Base-by-base conservation (phyloP, 2,113 vertebrate genomes). In the Aptenodytes forsteri region DNA sequence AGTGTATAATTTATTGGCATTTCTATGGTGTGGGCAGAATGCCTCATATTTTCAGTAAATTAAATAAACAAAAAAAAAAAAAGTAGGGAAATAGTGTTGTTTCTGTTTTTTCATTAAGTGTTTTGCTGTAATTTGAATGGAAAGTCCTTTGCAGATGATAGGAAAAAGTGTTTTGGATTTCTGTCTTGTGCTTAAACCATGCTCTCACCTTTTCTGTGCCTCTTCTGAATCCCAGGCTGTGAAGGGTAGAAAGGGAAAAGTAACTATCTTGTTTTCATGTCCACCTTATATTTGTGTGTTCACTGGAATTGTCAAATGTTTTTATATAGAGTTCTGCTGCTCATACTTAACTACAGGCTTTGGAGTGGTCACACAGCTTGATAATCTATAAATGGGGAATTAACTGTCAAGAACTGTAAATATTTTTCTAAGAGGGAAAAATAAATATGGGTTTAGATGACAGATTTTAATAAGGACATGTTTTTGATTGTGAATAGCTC, bases 361-460 rank as follows among this genome's bases (percentile, higher is more conserved):
- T 94, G 54, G 19, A 96, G 59, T 89, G 86, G 94, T 90, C 86
- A 84, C 36, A 72, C 36, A 90, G 59, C 67, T 94, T 90, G 52
- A 62, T 71, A 71, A 85, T 93, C 65, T 87, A 21, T 87, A 87
- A 91, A 82, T 20, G 52, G 50, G 19, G 58, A 96, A 93, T 95
- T 91, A 94, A 73, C 81, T 94, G 89, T 94, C 89, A 91, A 77
- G 77, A 82, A 69, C 49, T 80, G 66, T 91, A 96, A 96, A 94
- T 96, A 93, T 95, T 96, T 93, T 90, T 67, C 46, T 54, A 50
- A 87, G 61, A 58, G 36, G 13, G 54, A 59, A 72, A 91, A 92
- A 86, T 93, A 95, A 96, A 94, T 94, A 89, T 1, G 20, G n/a
- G 26, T 49, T 83, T 85, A 82, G 61, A 56, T 80, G 92, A 92